Evolutionary conservation across 2,888 invertebrate species (phyloP), one percentile per base, ranked within the genome.

Genomic region (Lepidonotus clava): DNA sequence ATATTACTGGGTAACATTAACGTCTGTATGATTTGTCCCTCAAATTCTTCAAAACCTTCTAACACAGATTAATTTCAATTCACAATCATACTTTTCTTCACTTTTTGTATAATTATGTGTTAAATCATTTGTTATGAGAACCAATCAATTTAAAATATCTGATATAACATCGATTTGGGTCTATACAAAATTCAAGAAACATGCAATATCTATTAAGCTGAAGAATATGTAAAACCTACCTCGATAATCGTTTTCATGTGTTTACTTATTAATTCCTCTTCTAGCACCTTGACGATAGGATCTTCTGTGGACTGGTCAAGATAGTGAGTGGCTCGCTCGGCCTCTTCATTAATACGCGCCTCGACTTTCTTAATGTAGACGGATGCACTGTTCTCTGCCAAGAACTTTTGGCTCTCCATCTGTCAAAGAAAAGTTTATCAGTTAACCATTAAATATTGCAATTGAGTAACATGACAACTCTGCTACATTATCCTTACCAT

Each of bases 291-390:
- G 11, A 99, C 98, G 92, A 99, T 98, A 90, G 98, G 96, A 86
- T 97, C 96, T 95, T 99, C 99, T 24, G 99, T 99, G 90, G 97
- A 97, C 95, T 98, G 98, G 95, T 99, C 99, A 87, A 99, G 96
- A 95, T 99, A 99, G 94, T 99, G 98, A 88, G 98, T 98, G 77
- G 99, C 99, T 90, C 99, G 96, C 94, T 99, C 98, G 32, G 98
- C 98, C 95, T 99, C 99, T 94, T 99, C 99, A 89, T 97, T 96
- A 90, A 99, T 98, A 93, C 99, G 96, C 46, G 98, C 96, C 95
- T 99, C 99, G 87, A 99, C 99, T 95, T 98, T 98, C 94, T 98
- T 98, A 92, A 99, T 99, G 95, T 99, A 99, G 93, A 99, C 98
- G 88, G 98, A 98, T 87, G 99, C 99, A 95, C 98, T 98, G 95